Percentiles rank a stretch among this genome's conserved stretches.
Evolutionary conservation across 2,888 invertebrate species (phyloP).

Genomic region (Eupithecia subfuscata): DNA sequence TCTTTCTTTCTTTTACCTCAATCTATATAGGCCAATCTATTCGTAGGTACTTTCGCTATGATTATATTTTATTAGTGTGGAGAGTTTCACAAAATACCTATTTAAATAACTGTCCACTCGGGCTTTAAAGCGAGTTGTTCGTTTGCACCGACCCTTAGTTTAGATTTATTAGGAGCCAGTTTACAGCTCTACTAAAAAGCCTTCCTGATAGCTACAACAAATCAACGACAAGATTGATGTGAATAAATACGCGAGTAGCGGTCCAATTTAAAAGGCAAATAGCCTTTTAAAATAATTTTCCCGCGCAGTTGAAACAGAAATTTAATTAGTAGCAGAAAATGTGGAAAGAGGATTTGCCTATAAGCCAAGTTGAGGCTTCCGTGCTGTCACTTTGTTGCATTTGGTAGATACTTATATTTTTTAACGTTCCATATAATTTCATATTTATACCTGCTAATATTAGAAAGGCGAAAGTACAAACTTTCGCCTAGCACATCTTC

Average conservation of each 20-base stretch:
- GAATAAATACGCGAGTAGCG: slow-evolving; percentile 3
- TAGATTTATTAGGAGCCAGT: slow-evolving; percentile 21
- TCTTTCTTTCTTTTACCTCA: too few species aligned
- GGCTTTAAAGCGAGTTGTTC: neutral
- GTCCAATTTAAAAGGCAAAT: slow-evolving; percentile 22
- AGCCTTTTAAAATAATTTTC: slow-evolving; percentile 26
- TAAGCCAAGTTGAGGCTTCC: neutral
- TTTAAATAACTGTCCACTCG: too few species aligned
- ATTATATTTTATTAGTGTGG: too few species aligned
- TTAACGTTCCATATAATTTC: too few species aligned
- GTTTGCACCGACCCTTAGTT: neutral
- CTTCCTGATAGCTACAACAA: slow-evolving; percentile 22
- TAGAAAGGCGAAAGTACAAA: too few species aligned
- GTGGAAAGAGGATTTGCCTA: neutral
- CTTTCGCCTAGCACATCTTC: too few species aligned
- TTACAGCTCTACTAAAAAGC: slow-evolving; percentile 1
- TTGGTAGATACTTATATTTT: neutral
- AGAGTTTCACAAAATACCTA: neutral
- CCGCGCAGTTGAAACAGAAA: slow-evolving; percentile 15
- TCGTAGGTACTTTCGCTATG: too few species aligned
- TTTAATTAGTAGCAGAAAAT: slow-evolving; percentile 27
- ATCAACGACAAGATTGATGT: slow-evolving; percentile 30
- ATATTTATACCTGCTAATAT: too few species aligned
- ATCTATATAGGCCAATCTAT: too few species aligned
- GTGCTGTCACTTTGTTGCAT: neutral